These are phyloP conservation scores for Rhineura floridana DNA, from an alignment of 2,113 vertebrate genomes.

Conservation along the genomic window DNA sequence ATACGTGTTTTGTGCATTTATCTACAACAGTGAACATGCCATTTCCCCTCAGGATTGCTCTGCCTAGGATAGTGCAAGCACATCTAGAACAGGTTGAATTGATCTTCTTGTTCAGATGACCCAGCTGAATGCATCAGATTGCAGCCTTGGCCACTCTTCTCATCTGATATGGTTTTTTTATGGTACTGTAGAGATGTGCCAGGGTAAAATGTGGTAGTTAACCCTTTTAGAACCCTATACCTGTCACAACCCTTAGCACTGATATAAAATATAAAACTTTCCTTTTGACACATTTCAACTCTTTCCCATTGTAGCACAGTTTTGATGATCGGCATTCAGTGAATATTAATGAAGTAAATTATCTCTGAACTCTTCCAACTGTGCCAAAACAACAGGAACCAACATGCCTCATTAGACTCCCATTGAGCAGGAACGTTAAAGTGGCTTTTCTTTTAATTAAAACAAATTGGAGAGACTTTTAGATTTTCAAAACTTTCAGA, in stretches of 20 bases:
- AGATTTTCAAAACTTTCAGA: slow-evolving; percentile 24
- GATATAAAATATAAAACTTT: slow-evolving; percentile 40
- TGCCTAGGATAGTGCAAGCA: too few relatives aligned
- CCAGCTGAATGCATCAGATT: too few relatives aligned
- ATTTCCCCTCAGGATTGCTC: too few relatives aligned
- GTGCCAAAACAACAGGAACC: slow-evolving; percentile 69
- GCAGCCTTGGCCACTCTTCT: neutral
- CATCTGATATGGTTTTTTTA: neutral
- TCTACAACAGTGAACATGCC: too few relatives aligned
- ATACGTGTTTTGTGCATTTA: too few relatives aligned
- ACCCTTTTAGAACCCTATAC: neutral
- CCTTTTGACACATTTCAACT: slow-evolving; percentile 49
- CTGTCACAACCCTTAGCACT: slow-evolving; percentile 41
- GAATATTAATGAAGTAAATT: slow-evolving; percentile 77
- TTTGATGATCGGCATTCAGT: slow-evolving; percentile 64
- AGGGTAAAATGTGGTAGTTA: neutral
- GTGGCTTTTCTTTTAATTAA: slow-evolving; percentile 74
- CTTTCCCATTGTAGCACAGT: slow-evolving; percentile 36
- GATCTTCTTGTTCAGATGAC: too few relatives aligned
- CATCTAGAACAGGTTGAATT: too few relatives aligned
- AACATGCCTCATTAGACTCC: slow-evolving; percentile 74
- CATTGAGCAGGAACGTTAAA: slow-evolving; percentile 74
- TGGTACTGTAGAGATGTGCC: neutral
- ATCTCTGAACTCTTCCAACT: slow-evolving; percentile 68
- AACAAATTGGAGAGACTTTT: slow-evolving; percentile 63